Conservation (phyloP, 2,888 invertebrate genomes). For the Athripsodes cinereus region DNA sequence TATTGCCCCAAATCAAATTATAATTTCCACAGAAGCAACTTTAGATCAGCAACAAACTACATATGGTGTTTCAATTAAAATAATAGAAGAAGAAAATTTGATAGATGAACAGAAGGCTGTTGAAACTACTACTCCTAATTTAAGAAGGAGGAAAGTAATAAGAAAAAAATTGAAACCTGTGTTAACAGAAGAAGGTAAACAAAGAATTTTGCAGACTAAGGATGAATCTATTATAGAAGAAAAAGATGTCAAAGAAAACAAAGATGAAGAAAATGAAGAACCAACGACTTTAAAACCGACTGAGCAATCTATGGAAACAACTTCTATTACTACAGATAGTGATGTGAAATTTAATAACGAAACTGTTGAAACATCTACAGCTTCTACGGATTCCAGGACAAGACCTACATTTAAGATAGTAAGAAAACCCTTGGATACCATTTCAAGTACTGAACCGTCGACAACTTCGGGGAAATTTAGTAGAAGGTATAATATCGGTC, state of each 20-base stretch:
- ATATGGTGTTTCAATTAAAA: not conserved
- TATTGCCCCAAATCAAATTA: conserved; percentile 24
- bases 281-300: not conserved
- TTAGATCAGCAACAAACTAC: not conserved
- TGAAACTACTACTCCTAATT: conserved; percentile 14
- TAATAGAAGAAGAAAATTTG: not conserved
- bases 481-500: conserved; percentile 46
- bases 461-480: conserved; percentile 44
- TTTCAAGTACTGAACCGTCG: conserved; percentile 40
- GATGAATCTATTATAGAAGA: conserved; percentile 16
- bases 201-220: conserved; percentile 16
- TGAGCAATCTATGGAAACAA: not conserved
- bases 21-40: not conserved
- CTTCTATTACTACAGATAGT: not conserved
- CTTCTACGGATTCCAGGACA: not conserved
- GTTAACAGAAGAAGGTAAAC: conserved; percentile 20
- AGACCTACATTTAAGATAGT: conserved; percentile 43
- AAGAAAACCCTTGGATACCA: conserved; percentile 36
- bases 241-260: conserved; percentile 26
- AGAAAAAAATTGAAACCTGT: conserved; percentile 21
- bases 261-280: not conserved
- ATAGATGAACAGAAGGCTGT: too few relatives aligned
- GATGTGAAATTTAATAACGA: not conserved
- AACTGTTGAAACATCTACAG: conserved; percentile 31
- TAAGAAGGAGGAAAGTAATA: conserved; percentile 22